Percentiles rank a stretch among this genome's conserved stretches.
These are phyloP conservation scores for Ormyrus thymus DNA, from an alignment of 2,888 invertebrate species.

Conservation along the genomic window DNA sequence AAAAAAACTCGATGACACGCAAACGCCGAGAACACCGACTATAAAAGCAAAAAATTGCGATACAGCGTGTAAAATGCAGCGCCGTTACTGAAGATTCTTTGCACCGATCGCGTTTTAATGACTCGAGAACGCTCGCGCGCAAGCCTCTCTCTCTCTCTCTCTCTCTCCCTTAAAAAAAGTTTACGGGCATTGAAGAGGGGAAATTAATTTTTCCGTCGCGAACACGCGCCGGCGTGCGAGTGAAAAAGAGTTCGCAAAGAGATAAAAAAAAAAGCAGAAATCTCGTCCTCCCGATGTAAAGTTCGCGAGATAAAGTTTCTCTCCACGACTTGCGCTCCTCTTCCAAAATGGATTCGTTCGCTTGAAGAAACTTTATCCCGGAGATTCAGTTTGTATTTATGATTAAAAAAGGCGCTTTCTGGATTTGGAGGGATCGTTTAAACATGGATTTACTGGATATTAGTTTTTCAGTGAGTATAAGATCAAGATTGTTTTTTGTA, in stretches of 20 bases:
- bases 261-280: neutral
- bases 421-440: no score
- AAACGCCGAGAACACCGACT: neutral
- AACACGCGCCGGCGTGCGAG: neutral
- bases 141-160: neutral
- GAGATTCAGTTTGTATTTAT: slow-evolving; percentile 14
- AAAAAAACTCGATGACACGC: neutral
- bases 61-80: neutral
- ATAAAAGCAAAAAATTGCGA: neutral
- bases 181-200: neutral
- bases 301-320: neutral
- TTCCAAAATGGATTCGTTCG: slow-evolving; percentile 7
- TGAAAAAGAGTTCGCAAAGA: neutral
- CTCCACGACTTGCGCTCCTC: neutral
- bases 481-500: no score
- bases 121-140: neutral
- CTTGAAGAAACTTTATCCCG: neutral
- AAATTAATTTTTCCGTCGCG: slow-evolving; percentile 11
- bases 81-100: neutral
- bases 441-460: no score
- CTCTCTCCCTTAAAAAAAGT: neutral
- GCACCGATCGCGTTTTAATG: slow-evolving; percentile 8
- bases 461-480: no score
- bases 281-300: no score
- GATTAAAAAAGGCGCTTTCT: neutral